Conservation (phyloP, 1,140 invertebrate genomes). For the Drosophila micromelanica region DNA sequence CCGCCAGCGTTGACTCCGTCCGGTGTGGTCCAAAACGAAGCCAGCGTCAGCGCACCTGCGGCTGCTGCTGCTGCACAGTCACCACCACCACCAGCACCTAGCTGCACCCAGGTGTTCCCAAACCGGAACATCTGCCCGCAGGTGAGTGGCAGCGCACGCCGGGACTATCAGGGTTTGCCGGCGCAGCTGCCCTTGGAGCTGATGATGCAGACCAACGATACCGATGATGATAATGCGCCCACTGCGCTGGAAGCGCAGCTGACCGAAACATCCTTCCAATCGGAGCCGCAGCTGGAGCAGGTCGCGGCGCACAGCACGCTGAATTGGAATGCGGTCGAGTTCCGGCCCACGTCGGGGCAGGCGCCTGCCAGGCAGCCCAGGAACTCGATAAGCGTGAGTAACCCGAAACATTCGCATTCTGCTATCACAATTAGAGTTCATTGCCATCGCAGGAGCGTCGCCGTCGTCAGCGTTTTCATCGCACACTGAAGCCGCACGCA, state of each 20-base stretch:
- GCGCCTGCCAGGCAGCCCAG: not conserved
- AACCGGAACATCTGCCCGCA: not conserved
- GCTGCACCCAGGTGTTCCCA: not conserved
- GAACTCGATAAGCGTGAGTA: constrained; percentile 25
- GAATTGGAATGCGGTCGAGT: constrained; percentile 35
- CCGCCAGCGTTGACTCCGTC: not conserved
- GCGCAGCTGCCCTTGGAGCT: not conserved
- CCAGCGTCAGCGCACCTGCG: not conserved
- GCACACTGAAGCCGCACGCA: constrained; percentile 25
- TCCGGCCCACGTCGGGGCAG: not conserved
- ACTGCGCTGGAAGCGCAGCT: not conserved
- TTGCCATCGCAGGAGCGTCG: constrained; percentile 9
- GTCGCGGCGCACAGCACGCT: constrained; percentile 24
- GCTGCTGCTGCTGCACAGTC: not conserved
- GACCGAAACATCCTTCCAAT: not conserved
- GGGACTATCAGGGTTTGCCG: not conserved
- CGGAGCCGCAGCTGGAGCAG: not conserved
- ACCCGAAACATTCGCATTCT: not conserved
- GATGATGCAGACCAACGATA: not conserved
- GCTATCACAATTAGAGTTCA: not conserved
- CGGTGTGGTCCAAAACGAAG: not conserved
- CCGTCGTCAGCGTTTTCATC: constrained; percentile 26
- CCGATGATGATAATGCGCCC: constrained; percentile 5
- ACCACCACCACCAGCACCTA: not conserved
- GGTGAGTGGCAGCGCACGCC: not conserved